Evolutionary conservation across 2,888 invertebrate genomes (phyloP).

Genomic region (Belgica antarctica): DNA sequence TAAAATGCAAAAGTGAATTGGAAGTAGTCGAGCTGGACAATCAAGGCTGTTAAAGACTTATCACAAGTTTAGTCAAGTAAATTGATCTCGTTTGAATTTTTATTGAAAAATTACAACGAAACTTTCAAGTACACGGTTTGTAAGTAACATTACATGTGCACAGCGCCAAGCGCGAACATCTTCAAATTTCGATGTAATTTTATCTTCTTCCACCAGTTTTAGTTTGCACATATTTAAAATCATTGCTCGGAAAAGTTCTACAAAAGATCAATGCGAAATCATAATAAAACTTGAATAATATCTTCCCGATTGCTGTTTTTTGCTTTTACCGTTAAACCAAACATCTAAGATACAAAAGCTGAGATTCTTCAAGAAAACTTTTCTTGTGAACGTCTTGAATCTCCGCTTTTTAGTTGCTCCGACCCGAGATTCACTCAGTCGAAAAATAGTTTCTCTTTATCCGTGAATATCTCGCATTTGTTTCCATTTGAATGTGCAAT

Average conservation of each 20-base stretch:
- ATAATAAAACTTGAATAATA: constrained; percentile 29
- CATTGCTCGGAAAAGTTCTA: not conserved
- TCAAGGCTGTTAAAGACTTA: too few relatives aligned
- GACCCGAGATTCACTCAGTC: constrained; percentile 23
- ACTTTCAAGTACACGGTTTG: too few relatives aligned
- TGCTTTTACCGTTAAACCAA: not conserved
- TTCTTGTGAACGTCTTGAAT: not conserved
- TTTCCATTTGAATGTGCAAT: constrained; percentile 27
- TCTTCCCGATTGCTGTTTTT: constrained; percentile 5
- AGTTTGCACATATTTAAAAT: not conserved
- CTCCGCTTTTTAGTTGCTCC: constrained; percentile 5
- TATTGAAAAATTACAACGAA: too few relatives aligned
- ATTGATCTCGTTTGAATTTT: too few relatives aligned
- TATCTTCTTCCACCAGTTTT: not conserved
- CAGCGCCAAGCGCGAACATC: not conserved
- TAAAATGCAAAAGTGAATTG: not conserved
- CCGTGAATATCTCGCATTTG: constrained; percentile 8
- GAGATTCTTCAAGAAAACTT: not conserved
- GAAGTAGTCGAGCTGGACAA: not conserved
- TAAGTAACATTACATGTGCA: not conserved
- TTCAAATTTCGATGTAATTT: too few relatives aligned
- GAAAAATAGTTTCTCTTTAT: not conserved
- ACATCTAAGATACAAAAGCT: not conserved
- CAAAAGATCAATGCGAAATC: not conserved
- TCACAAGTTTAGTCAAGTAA: too few relatives aligned